phyloP scores from a whole-genome alignment of 2,888 invertebrate species.

The Ophion obscuratus region DNA sequence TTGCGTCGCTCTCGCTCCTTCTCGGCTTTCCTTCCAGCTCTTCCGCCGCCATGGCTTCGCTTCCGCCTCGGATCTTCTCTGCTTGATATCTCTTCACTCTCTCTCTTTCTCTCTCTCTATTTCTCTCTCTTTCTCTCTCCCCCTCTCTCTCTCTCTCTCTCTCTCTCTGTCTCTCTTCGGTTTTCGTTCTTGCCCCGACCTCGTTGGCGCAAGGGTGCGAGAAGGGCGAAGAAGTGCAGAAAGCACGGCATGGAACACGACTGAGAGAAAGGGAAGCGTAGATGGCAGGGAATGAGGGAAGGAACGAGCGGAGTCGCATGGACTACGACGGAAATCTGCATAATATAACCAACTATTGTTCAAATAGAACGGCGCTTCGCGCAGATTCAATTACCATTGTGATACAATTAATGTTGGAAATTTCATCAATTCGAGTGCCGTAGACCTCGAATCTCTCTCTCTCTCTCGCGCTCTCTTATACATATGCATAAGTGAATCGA shows the following conservation, averaged over 20 bases:
- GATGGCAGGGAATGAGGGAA: conserved; percentile 45
- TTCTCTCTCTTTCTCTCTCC: conserved; percentile 21
- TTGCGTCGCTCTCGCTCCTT: conserved; percentile 50
- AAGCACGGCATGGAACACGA: conserved; percentile 57
- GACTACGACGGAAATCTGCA: conserved; percentile 83
- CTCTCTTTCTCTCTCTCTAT: conserved; percentile 25
- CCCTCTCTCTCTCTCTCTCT: conserved; percentile 18
- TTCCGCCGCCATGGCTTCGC: conserved; percentile 51
- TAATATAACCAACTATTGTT: conserved; percentile 85
- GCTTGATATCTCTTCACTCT: conserved; percentile 12
- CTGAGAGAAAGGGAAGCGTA: conserved; percentile 59
- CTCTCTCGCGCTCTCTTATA: conserved; percentile 79
- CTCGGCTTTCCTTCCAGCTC: conserved; percentile 56
- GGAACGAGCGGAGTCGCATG: conserved; percentile 71
- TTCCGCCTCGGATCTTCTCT: conserved; percentile 36
- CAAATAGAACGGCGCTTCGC: conserved; percentile 83
- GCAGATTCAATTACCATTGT: conserved; percentile 84
- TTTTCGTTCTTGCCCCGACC: conserved; percentile 51
- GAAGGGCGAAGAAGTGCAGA: conserved; percentile 66
- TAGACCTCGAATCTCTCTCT: conserved; percentile 69
- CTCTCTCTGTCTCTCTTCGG: conserved; percentile 21
- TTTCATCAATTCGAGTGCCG: conserved; percentile 84
- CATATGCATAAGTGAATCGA: conserved; percentile 84
- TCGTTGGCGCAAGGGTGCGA: conserved; percentile 55
- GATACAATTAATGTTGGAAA: conserved; percentile 84